A percentile compares a stretch with the other conserved stretches of the same genome.
These are phyloP conservation scores for Auanema freiburgensis DNA, from an alignment of 2,888 invertebrate genomes.

Conservation along the genomic window DNA sequence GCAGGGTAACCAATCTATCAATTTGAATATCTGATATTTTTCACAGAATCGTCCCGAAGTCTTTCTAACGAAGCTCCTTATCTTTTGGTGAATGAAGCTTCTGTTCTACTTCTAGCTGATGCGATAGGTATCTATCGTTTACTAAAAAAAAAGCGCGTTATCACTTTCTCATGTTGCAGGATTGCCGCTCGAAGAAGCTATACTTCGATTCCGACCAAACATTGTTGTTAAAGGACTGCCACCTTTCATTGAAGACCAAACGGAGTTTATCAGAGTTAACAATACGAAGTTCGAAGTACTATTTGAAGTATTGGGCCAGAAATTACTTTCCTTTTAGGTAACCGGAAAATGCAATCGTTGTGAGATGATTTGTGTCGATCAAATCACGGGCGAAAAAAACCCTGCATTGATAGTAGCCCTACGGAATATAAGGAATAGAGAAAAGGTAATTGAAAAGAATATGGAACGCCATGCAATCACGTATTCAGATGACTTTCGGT, in stretches of 20 bases:
- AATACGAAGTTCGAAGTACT: constrained; percentile 57
- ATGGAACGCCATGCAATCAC: neutral
- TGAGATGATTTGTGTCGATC: constrained; percentile 93
- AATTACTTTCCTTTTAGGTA: constrained; percentile 39
- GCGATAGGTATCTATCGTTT: constrained; percentile 66
- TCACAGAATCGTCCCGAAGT: constrained; percentile 67
- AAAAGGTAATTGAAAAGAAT: constrained; percentile 31
- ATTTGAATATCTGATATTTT: neutral
- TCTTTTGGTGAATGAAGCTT: constrained; percentile 79
- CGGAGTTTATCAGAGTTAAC: constrained; percentile 75
- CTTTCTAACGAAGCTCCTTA: constrained; percentile 80
- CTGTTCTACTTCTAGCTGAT: constrained; percentile 72
- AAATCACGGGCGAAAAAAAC: constrained; percentile 76
- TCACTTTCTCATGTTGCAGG: constrained; percentile 51
- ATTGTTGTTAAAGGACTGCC: constrained; percentile 75
- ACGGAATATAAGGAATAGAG: constrained; percentile 49
- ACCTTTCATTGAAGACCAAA: constrained; percentile 80
- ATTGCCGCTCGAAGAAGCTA: constrained; percentile 63
- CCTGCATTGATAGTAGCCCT: constrained; percentile 64
- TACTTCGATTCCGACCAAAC: constrained; percentile 85
- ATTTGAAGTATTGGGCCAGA: neutral
- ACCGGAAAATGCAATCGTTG: constrained; percentile 82
- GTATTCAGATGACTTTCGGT: constrained; percentile 56
- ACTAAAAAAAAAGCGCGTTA: constrained; percentile 4
- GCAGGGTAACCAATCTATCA: constrained; percentile 18